Percentiles rank a stretch among this genome's conserved stretches.
Conservation (phyloP, 2,888 invertebrate genomes). For the Zele albiditarsus region DNA sequence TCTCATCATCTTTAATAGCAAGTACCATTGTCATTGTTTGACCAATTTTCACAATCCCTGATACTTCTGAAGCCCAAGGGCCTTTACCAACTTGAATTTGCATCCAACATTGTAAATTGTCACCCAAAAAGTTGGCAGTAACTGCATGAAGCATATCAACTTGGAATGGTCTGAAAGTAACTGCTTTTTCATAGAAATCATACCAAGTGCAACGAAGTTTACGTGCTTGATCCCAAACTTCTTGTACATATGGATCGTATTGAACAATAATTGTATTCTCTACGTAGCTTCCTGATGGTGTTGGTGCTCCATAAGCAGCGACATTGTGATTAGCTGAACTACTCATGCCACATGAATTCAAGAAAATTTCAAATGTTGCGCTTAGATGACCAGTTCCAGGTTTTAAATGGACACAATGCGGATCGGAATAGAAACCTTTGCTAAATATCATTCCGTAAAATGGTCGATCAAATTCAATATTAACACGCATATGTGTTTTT, state of each 20-base stretch:
- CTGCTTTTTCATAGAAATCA: constrained; percentile 95
- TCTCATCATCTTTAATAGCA: constrained; percentile 96
- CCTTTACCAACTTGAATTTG: constrained; percentile 97
- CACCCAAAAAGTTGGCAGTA: constrained; percentile 95
- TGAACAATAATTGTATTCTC: constrained; percentile 96
- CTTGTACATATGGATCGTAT: constrained; percentile 95
- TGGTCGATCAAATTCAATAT: constrained; percentile 94
- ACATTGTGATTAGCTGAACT: constrained; percentile 93
- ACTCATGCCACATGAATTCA: constrained; percentile 95
- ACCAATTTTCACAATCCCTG: constrained; percentile 95
- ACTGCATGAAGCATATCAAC: constrained; percentile 97
- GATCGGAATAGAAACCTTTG: constrained; percentile 93
- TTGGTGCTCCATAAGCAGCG: constrained; percentile 88
- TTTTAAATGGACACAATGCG: constrained; percentile 92
- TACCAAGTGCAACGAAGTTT: constrained; percentile 96
- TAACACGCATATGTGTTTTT: constrained; percentile 95
- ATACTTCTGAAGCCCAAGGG: constrained; percentile 97
- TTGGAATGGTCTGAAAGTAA: constrained; percentile 95
- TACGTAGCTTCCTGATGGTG: constrained; percentile 93
- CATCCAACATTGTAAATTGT: constrained; percentile 98
- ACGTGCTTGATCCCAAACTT: constrained; percentile 96
- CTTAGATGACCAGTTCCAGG: constrained; percentile 93
- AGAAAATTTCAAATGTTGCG: constrained; percentile 94
- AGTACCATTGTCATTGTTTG: constrained; percentile 98
- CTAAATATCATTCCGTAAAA: constrained; percentile 98